Percentiles rank a stretch among this genome's conserved stretches.
Conservation (phyloP, 2,113 vertebrate genomes). For the Talpa occidentalis region DNA sequence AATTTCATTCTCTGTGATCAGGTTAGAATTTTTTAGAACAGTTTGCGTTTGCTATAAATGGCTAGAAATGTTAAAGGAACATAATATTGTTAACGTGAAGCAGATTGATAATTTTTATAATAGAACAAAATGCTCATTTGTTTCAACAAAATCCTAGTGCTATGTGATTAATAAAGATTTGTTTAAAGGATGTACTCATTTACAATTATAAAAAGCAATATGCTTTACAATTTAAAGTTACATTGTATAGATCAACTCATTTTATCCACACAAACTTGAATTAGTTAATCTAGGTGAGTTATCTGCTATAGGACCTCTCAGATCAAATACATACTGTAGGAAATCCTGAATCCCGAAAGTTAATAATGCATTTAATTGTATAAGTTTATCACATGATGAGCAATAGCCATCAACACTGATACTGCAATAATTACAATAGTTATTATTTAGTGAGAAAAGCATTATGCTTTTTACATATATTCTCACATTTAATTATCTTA, state of each 20-base stretch:
- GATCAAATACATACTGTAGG: neutral
- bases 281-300: neutral
- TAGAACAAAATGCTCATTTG: neutral
- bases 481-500: neutral
- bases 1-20: neutral
- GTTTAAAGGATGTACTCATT: neutral
- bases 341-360: neutral
- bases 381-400: neutral
- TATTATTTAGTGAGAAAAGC: neutral
- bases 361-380: neutral
- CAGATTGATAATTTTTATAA: neutral
- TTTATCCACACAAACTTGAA: neutral
- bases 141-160: neutral
- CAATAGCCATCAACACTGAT: neutral
- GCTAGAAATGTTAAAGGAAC: neutral
- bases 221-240: neutral
- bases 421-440: neutral
- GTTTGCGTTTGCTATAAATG: constrained; percentile 1
- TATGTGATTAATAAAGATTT: neutral
- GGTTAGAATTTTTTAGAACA: neutral
- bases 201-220: neutral
- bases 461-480: neutral
- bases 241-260: neutral
- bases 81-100: neutral
- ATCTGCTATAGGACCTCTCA: neutral